Percentiles rank a stretch among this genome's conserved stretches.
Evolutionary conservation across 2,113 vertebrate species (phyloP).

Genomic region (Spermophilus dauricus): DNA sequence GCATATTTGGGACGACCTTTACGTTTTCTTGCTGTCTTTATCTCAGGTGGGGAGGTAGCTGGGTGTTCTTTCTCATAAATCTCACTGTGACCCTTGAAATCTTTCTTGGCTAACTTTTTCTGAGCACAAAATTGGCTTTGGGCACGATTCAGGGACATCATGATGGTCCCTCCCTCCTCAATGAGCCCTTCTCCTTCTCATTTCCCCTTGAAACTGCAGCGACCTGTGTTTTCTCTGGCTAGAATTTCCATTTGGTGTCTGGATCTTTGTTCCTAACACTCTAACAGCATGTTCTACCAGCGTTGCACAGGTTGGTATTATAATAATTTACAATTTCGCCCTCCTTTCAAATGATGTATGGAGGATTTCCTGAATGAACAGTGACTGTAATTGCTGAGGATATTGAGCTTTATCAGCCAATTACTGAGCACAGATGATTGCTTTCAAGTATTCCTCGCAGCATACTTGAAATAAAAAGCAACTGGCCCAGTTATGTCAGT

Average conservation of each 20-base stretch:
- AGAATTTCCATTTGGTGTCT: slow-evolving; percentile 32
- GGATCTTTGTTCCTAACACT: slow-evolving; percentile 58
- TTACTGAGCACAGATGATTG: slow-evolving; percentile 77
- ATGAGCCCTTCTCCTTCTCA: not conserved
- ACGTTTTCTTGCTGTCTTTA: not conserved
- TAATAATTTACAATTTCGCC: slow-evolving; percentile 80
- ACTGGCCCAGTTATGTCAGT: slow-evolving; percentile 74
- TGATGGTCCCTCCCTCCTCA: not conserved
- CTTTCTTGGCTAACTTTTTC: not conserved
- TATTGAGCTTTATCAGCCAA: slow-evolving; percentile 77
- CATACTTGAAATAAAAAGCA: slow-evolving; percentile 78
- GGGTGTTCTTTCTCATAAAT: not conserved
- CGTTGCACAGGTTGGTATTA: slow-evolving; percentile 66
- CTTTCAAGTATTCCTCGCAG: slow-evolving; percentile 74
- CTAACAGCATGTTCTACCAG: slow-evolving; percentile 60
- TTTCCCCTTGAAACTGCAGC: slow-evolving; percentile 24
- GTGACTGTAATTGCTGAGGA: slow-evolving; percentile 68
- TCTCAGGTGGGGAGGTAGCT: not conserved
- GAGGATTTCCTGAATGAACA: slow-evolving; percentile 79
- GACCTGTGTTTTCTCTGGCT: not conserved
- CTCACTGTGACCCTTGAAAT: not conserved
- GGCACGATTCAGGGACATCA: not conserved
- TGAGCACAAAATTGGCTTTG: not conserved
- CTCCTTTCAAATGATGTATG: slow-evolving; percentile 78
- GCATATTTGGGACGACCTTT: not conserved